Evolutionary conservation across 1,140 invertebrate species (phyloP).

Genomic region (Leptinotarsa undecemlineata): DNA sequence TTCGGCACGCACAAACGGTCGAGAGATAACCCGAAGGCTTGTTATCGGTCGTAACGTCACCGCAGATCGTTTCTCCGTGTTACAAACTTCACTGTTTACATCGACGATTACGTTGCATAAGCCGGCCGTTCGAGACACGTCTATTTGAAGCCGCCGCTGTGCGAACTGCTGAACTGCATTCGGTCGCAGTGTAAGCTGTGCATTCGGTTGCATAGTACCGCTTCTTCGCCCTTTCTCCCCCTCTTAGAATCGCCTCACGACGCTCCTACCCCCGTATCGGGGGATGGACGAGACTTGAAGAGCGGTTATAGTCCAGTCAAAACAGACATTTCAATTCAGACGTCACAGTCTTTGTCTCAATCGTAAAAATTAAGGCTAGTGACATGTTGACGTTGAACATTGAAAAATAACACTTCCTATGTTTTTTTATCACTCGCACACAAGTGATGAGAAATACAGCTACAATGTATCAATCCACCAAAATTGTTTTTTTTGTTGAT

Average conservation of each 20-base stretch:
- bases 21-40: not conserved
- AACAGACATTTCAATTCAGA: too few relatives aligned
- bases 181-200: conserved; percentile 23
- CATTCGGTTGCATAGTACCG: conserved; percentile 29
- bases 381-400: too few relatives aligned
- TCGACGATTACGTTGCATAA: conserved; percentile 20
- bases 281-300: conserved; percentile 13
- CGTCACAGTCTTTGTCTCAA: too few relatives aligned
- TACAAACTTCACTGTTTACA: conserved; percentile 19
- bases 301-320: conserved; percentile 7
- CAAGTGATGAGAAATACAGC: too few relatives aligned
- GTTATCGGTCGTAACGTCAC: conserved; percentile 4
- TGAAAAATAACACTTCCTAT: too few relatives aligned
- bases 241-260: conserved; percentile 7
- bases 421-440: too few relatives aligned
- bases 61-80: not conserved
- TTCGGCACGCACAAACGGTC: not conserved
- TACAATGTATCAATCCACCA: too few relatives aligned
- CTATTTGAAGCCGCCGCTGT: conserved; percentile 24
- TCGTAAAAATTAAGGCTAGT: too few relatives aligned
- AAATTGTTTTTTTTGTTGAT: too few relatives aligned
- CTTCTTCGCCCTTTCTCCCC: conserved; percentile 11
- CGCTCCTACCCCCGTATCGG: conserved; percentile 7
- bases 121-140: conserved; percentile 17
- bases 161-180: conserved; percentile 29